Evolutionary conservation across 1,140 invertebrate genomes (phyloP), one percentile per base, ranked within the genome.

Genomic region (Eupeodes corollae): DNA sequence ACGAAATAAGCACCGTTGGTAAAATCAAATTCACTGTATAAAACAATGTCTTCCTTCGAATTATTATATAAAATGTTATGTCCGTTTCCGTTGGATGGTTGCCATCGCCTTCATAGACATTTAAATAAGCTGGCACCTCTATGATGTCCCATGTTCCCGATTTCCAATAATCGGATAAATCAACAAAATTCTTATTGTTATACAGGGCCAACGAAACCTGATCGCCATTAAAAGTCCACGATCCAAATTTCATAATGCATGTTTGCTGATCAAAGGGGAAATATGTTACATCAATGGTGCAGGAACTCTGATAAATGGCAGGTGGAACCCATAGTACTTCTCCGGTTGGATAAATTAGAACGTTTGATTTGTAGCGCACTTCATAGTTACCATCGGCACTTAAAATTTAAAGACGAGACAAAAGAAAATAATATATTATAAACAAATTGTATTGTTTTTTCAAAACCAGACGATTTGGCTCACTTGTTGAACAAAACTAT

Each of bases 401-500:
- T 72, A 51, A 79, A 78, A 54, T 19, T 10, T 53, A 44, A 61
- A 46, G 39, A 37, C 43, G 19, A 44, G 16, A 41, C 43, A 19
- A 43, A 14, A 42, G 21, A 52, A 12, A 41, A 9, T 18, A 2
- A 32, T 15, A 11, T 44, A 44, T 37, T 15, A 5, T 38, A 26
- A 26, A 26, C 3, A 26, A 26, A 3, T 26, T 3, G 3, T 16
- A 6, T 26, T 21, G 11, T 14, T 42, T 5, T 42, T 42, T 34
- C 32, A 47, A 26, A 26, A 26, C 21, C 21, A 26, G n/a, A n/a
- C n/a, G n/a, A n/a, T 26, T 5, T 26, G 21, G 79, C 84, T 80
- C 78, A 98, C 94, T 99, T 99, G 77, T 99, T 99, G 71, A 99
- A 99, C 34, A 99, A 78, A 31, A 99, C 96, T 58, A 99, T 97